Evolutionary conservation across 2,113 vertebrate genomes (phyloP).

Genomic region (Dromas ardeola): DNA sequence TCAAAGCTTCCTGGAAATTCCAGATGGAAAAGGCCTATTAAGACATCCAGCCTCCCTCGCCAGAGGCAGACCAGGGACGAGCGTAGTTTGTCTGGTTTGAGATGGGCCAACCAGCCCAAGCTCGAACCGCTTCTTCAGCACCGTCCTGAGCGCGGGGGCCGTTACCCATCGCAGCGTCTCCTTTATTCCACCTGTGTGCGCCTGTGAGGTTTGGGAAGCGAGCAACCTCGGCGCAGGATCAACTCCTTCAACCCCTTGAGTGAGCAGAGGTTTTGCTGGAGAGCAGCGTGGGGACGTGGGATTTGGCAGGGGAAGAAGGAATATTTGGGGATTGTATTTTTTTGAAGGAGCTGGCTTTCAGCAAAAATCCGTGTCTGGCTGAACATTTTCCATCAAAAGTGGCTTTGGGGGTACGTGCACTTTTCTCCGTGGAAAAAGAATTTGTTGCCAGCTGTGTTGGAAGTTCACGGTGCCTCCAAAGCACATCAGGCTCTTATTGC

Average conservation of each 20-base stretch:
- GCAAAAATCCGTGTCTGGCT: background rate
- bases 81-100: background rate
- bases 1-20: background rate
- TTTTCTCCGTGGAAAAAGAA: background rate
- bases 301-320: background rate
- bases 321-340: background rate
- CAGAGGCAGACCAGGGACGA: background rate
- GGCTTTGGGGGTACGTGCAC: background rate
- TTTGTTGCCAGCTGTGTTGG: background rate
- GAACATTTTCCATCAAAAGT: background rate
- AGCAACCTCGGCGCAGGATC: fast-evolving
- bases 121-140: background rate
- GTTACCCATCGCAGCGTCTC: background rate
- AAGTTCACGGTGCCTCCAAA: background rate
- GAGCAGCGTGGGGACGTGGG: fast-evolving
- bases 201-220: background rate
- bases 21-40: background rate
- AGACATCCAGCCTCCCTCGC: background rate
- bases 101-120: background rate
- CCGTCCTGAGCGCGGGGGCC: background rate
- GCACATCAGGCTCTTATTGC: background rate
- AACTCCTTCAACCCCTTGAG: background rate
- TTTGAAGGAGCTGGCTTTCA: background rate
- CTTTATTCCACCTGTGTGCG: background rate
- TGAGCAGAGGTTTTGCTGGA: background rate